Evolutionary conservation across 2,888 invertebrate species (phyloP).

Genomic region (Chloromyia formosa): DNA sequence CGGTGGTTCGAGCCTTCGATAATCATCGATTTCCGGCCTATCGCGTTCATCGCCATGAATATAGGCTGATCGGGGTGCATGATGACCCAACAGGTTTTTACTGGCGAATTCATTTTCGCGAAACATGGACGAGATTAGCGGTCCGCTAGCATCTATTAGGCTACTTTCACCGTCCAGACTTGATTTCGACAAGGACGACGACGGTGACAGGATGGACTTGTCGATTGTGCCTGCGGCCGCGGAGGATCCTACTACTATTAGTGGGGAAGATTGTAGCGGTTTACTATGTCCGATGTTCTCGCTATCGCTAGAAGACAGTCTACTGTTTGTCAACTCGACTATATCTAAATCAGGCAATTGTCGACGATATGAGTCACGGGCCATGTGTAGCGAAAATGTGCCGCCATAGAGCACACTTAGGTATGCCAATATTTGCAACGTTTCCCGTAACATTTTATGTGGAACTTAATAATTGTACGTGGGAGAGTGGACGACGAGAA

Average conservation of each 20-base stretch:
- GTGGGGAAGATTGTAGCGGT: background rate
- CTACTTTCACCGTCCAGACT: conserved; percentile 12
- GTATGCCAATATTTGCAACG: conserved; percentile 48
- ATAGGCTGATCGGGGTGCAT: conserved; percentile 9
- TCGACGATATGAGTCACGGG: conserved; percentile 48
- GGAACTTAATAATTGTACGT: background rate
- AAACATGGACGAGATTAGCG: conserved; percentile 8
- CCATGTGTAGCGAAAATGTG: conserved; percentile 49
- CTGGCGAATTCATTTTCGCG: conserved; percentile 29
- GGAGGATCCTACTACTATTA: background rate
- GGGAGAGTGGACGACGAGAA: background rate
- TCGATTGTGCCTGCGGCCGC: background rate
- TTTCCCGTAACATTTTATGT: conserved; percentile 51
- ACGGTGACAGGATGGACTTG: background rate
- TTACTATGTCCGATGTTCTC: conserved; percentile 29
- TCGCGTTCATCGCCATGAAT: background rate
- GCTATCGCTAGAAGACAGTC: conserved; percentile 27
- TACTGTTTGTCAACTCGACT: conserved; percentile 41
- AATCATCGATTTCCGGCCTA: background rate
- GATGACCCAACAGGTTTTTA: conserved; percentile 23
- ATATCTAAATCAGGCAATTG: conserved; percentile 48
- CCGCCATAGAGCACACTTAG: conserved; percentile 48
- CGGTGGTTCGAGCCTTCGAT: conserved; percentile 39
- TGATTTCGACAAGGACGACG: background rate
- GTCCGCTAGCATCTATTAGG: conserved; percentile 2